phyloP scores from a whole-genome alignment of 2,113 vertebrate genomes.

The Cariama cristata region DNA sequence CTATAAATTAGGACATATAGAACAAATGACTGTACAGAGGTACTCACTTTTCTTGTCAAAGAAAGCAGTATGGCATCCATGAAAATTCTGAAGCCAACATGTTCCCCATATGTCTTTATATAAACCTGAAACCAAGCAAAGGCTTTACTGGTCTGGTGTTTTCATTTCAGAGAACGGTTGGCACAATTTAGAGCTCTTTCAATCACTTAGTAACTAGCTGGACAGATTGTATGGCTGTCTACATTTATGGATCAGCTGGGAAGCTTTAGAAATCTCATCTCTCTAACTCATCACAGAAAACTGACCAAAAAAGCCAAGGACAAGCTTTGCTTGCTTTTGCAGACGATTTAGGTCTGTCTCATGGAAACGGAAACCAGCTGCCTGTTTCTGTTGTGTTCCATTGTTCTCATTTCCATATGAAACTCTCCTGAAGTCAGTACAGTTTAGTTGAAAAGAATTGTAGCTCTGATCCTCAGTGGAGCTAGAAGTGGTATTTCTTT shows the following conservation, averaged over 20 bases:
- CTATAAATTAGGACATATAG: neutral
- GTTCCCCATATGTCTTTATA: constrained; percentile 92
- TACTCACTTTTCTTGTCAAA: constrained; percentile 90
- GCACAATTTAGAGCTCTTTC: neutral
- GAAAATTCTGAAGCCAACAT: constrained; percentile 97
- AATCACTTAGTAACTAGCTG: neutral
- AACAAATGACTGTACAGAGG: neutral
- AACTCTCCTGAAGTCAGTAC: neutral
- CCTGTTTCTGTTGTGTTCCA: neutral
- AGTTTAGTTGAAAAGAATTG: neutral
- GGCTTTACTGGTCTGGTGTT: neutral
- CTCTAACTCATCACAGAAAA: neutral
- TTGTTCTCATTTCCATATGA: neutral
- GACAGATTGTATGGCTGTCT: neutral
- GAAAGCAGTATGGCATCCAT: constrained; percentile 97
- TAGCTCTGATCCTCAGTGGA: neutral
- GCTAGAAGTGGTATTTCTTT: neutral
- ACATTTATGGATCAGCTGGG: neutral
- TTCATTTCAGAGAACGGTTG: neutral
- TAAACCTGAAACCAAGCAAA: constrained; percentile 83
- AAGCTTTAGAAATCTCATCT: neutral
- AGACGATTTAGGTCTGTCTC: neutral
- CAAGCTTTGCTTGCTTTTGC: neutral
- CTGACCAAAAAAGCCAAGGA: neutral
- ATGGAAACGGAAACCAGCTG: neutral